phyloP scores from a whole-genome alignment of 2,113 vertebrate genomes.

The Pteruthius melanotis region DNA sequence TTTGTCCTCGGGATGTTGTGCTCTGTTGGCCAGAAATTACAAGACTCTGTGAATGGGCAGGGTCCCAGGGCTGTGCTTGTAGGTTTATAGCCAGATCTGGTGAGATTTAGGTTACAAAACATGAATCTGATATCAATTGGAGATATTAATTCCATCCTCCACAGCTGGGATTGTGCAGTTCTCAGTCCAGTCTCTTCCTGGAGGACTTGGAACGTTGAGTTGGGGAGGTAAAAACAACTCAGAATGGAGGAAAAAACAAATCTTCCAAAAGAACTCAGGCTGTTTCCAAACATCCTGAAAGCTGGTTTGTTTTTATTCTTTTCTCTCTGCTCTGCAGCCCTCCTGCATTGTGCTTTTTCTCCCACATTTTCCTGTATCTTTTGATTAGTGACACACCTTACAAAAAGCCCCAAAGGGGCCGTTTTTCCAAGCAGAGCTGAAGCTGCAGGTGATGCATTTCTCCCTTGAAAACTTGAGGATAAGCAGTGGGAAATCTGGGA shows the following conservation, averaged over 20 bases:
- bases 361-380: accelerated
- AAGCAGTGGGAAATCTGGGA: background rate
- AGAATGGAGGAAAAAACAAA: background rate
- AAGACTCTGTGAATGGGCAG: background rate
- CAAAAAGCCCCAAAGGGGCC: background rate
- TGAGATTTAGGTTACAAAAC: background rate
- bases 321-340: background rate
- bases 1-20: accelerated
- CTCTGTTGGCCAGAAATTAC: background rate
- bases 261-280: background rate
- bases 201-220: background rate
- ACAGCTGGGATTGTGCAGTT: background rate
- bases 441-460: background rate
- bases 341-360: background rate
- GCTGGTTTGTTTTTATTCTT: background rate
- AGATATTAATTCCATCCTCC: background rate
- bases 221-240: background rate
- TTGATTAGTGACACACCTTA: background rate
- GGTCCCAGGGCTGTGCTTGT: background rate
- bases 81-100: background rate
- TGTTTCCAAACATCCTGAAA: background rate
- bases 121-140: background rate
- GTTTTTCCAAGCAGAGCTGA: background rate
- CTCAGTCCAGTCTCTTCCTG: background rate
- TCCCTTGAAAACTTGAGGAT: background rate